Conservation (phyloP, 2,888 invertebrate genomes). For the Nomada flava region DNA sequence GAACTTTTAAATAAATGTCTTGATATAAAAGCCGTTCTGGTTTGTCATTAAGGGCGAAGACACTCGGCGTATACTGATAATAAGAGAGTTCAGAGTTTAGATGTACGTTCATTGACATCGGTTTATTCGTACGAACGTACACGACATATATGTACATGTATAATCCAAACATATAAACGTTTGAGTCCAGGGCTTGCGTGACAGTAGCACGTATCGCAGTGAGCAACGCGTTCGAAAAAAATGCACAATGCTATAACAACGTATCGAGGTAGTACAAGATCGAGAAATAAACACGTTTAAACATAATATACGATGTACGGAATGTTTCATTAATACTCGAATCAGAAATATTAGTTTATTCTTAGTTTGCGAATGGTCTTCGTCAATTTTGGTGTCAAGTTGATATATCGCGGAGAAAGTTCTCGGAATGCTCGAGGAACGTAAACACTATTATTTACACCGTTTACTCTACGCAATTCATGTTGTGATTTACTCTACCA, state of each 20-base stretch:
- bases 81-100: too few species aligned
- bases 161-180: slow-evolving; percentile 13
- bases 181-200: neutral
- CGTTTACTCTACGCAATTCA: too few species aligned
- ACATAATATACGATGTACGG: neutral
- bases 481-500: neutral
- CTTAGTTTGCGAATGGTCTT: neutral
- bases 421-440: neutral
- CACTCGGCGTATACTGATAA: neutral
- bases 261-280: slow-evolving; percentile 25
- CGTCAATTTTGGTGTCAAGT: neutral
- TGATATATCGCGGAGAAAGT: too few species aligned
- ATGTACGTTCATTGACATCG: neutral
- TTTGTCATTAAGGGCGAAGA: neutral
- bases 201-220: slow-evolving; percentile 3
- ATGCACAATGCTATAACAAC: neutral
- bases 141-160: slow-evolving; percentile 32
- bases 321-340: neutral
- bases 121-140: neutral
- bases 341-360: neutral
- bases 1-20: slow-evolving; percentile 66
- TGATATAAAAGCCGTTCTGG: slow-evolving; percentile 20
- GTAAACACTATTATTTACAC: too few species aligned
- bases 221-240: neutral
- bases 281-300: slow-evolving; percentile 4